These are phyloP conservation scores for Matsumyia berberina DNA, from an alignment of 2,888 invertebrate genomes.

Conservation along the genomic window DNA sequence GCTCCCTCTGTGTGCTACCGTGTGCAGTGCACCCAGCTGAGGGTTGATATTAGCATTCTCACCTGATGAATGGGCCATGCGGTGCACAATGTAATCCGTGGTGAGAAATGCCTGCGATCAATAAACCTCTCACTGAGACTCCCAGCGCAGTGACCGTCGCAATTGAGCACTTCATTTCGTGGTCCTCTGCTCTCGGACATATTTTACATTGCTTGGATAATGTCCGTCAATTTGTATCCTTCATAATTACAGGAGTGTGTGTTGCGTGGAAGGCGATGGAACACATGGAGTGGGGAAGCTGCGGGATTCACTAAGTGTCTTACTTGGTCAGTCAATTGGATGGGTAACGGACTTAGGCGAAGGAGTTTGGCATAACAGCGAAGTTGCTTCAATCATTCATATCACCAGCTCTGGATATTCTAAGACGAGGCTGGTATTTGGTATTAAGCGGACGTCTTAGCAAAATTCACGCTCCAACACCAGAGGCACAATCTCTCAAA, in stretches of 20 bases:
- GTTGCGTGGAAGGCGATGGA: constrained; percentile 44
- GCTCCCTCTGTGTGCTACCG: constrained; percentile 53
- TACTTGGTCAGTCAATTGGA: constrained; percentile 9
- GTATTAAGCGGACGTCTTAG: too few relatives aligned
- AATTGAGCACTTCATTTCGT: constrained; percentile 68
- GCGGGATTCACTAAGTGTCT: constrained; percentile 38
- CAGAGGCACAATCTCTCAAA: too few relatives aligned
- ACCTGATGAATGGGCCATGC: constrained; percentile 62
- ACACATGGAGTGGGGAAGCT: constrained; percentile 6
- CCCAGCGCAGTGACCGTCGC: constrained; percentile 32
- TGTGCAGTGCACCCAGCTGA: constrained; percentile 60
- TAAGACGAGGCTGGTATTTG: too few relatives aligned
- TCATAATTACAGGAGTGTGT: constrained; percentile 71
- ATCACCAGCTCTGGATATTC: too few relatives aligned
- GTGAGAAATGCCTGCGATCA: constrained; percentile 71
- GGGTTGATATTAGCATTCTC: constrained; percentile 70
- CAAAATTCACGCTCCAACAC: too few relatives aligned
- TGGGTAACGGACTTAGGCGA: constrained; percentile 31
- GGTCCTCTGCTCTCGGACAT: constrained; percentile 54
- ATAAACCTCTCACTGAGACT: constrained; percentile 72
- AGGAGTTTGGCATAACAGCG: background rate
- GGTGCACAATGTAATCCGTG: constrained; percentile 62
- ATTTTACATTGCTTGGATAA: constrained; percentile 65
- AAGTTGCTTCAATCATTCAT: too few relatives aligned
- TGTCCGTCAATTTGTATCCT: constrained; percentile 75